A percentile compares a stretch with the other conserved stretches of the same genome.
phyloP scores from a whole-genome alignment of 2,113 vertebrate genomes.

The Strix uralensis region DNA sequence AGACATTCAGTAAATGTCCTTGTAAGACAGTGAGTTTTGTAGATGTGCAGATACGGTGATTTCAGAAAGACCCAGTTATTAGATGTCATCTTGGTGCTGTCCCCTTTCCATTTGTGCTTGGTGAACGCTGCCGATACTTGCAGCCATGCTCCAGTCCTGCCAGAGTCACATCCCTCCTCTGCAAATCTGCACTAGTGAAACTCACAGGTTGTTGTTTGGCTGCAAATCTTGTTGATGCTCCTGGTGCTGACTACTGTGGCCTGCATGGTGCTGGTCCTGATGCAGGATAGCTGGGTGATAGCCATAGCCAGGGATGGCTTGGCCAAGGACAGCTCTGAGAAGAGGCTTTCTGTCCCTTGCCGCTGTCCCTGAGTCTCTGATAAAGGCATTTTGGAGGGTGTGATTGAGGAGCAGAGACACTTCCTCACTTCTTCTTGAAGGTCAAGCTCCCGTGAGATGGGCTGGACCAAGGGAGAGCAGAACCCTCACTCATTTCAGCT shows the following conservation, averaged over 20 bases:
- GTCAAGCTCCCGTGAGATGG: background rate
- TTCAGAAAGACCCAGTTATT: background rate
- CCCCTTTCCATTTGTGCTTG: background rate
- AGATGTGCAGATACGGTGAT: background rate
- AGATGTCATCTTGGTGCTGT: background rate
- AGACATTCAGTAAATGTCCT: background rate
- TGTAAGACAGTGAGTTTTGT: background rate
- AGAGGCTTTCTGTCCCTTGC: background rate
- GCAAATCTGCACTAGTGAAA: background rate
- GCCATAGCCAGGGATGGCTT: background rate
- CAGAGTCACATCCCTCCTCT: background rate
- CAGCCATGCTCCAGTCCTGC: background rate
- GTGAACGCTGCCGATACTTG: accelerated
- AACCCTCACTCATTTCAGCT: background rate
- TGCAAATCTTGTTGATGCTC: background rate
- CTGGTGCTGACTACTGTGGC: background rate
- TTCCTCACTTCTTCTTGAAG: background rate
- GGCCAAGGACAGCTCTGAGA: background rate
- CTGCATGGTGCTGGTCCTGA: background rate
- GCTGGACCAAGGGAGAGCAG: background rate
- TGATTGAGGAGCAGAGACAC: background rate
- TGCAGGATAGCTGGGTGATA: background rate
- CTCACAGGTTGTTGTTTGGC: background rate
- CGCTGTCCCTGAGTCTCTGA: background rate
- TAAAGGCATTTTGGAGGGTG: background rate